Conservation (phyloP, 1,140 invertebrate genomes). For the Ganaspis sp. region DNA sequence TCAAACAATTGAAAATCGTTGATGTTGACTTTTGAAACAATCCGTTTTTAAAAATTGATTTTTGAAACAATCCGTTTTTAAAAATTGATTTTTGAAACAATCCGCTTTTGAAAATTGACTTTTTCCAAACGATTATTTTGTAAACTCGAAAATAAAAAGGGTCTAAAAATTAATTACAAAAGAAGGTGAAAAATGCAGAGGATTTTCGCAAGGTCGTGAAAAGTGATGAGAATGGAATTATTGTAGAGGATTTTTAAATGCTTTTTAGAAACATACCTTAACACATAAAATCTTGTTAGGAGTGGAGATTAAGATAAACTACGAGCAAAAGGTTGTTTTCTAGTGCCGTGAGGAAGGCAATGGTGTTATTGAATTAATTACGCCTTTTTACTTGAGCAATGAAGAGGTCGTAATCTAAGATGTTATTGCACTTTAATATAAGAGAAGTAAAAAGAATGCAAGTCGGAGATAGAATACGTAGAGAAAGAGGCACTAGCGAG, state of each 20-base stretch:
- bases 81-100: too few relatives aligned
- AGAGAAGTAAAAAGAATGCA: background rate
- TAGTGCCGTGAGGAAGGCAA: slow-evolving; percentile 6
- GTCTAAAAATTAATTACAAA: too few relatives aligned
- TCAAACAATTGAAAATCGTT: too few relatives aligned
- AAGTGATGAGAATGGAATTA: background rate
- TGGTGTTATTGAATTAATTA: slow-evolving; percentile 28
- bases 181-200: too few relatives aligned
- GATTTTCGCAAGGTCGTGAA: too few relatives aligned
- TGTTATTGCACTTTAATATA: slow-evolving; percentile 8
- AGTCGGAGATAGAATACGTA: background rate
- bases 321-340: background rate
- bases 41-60: too few relatives aligned
- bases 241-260: background rate
- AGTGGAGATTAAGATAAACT: slow-evolving; percentile 13
- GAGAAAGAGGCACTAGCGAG: background rate
- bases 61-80: too few relatives aligned
- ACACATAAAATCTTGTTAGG: background rate
- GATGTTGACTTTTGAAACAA: too few relatives aligned
- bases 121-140: too few relatives aligned
- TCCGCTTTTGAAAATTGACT: too few relatives aligned
- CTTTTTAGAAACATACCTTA: background rate
- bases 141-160: background rate
- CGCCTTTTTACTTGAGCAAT: background rate
- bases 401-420: slow-evolving; percentile 21